A percentile compares a stretch with the other conserved stretches of the same genome.
Evolutionary conservation across 2,113 vertebrate species (phyloP).

Genomic region (Caranx ignobilis): DNA sequence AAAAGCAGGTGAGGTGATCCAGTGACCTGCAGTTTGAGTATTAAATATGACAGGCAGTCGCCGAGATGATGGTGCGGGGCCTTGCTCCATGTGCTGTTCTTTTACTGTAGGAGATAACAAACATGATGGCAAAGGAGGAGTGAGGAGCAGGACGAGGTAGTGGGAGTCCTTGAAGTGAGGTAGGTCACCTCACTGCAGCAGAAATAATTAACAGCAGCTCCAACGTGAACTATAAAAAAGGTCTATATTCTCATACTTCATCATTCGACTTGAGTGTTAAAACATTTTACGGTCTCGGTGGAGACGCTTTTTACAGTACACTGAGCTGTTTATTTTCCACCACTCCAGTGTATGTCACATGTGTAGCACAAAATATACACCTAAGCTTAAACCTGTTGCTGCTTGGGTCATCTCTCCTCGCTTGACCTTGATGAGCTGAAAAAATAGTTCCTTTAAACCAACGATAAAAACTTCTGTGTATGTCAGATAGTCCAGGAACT

Average conservation of each 20-base stretch:
- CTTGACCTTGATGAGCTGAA: too few relatives aligned
- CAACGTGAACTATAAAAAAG: not conserved
- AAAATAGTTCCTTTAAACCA: too few relatives aligned
- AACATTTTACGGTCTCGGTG: too few relatives aligned
- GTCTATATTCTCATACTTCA: not conserved
- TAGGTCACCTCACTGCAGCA: not conserved
- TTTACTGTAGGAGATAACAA: not conserved
- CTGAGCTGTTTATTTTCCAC: not conserved
- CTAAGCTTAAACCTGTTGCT: not conserved
- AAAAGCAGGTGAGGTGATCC: not conserved
- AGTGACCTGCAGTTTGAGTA: not conserved
- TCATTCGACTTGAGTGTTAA: not conserved
- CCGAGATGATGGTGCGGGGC: fast-evolving
- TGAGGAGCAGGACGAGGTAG: not conserved
- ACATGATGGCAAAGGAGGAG: not conserved
- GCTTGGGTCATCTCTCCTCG: not conserved
- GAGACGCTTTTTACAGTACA: too few relatives aligned
- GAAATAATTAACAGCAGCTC: not conserved
- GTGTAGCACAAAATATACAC: too few relatives aligned
- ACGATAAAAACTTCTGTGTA: not conserved
- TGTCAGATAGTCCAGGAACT: not conserved
- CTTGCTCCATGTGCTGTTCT: not conserved
- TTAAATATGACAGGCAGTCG: not conserved
- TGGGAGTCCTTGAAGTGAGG: not conserved
- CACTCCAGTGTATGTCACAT: too few relatives aligned